Evolutionary conservation across 2,888 invertebrate species (phyloP).

Genomic region (Tethea ocularis): DNA sequence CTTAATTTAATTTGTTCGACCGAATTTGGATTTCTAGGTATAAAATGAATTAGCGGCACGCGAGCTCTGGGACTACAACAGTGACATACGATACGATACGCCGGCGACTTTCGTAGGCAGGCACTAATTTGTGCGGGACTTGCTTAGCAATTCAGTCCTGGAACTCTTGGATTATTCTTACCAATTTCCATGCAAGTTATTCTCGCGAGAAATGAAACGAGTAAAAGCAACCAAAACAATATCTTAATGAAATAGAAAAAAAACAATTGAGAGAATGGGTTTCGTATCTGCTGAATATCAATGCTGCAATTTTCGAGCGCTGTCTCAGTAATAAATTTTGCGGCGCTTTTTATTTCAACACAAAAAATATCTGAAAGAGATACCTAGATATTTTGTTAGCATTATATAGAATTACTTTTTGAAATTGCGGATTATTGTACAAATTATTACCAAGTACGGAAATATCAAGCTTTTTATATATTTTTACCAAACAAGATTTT

Average conservation of each 20-base stretch:
- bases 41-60: not conserved
- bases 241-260: not conserved
- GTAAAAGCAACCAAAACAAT: not conserved
- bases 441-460: no score
- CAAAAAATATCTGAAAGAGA: no score
- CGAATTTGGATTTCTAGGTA: not conserved
- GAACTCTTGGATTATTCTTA: conserved; percentile 3
- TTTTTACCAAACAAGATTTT: no score
- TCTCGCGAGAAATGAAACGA: not conserved
- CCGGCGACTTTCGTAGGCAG: conserved; percentile 12
- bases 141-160: conserved; percentile 6
- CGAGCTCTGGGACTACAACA: conserved; percentile 12
- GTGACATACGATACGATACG: conserved; percentile 18
- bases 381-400: no score
- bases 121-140: conserved; percentile 24
- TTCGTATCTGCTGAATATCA: not conserved
- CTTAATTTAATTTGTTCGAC: not conserved
- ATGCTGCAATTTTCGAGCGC: not conserved
- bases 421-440: no score
- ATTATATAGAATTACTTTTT: no score
- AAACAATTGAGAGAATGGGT: not conserved
- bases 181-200: conserved; percentile 3
- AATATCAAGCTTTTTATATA: no score
- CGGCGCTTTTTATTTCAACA: not conserved
- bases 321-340: not conserved